phyloP scores from a whole-genome alignment of 2,797 vertebrate species.

The Stomatorhinus walkeri region DNA sequence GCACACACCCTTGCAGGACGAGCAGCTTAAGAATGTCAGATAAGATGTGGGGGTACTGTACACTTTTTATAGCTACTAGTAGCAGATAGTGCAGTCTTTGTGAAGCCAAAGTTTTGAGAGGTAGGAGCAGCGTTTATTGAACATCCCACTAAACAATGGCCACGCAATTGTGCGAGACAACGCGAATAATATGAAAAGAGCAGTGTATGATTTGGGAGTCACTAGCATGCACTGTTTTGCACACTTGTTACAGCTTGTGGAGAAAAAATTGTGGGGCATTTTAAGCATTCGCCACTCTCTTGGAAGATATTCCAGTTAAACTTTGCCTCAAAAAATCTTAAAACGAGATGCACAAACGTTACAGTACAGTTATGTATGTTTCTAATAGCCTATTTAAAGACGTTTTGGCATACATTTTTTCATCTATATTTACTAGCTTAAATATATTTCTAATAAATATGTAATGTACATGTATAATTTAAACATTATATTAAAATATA shows the following conservation, averaged over 20 bases:
- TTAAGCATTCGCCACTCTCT: background rate
- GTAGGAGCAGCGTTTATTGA: background rate
- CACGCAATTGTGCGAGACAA: background rate
- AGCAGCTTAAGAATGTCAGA: too few species aligned
- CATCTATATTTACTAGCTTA: background rate
- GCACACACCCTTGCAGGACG: too few species aligned
- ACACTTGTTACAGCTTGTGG: background rate
- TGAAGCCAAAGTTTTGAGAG: background rate
- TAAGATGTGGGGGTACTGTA: background rate
- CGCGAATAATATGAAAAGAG: background rate
- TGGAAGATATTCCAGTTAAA: background rate
- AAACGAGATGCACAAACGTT: background rate
- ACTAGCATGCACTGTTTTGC: background rate
- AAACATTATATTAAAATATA: background rate
- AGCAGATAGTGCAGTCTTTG: background rate
- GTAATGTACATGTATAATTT: background rate
- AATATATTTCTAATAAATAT: background rate
- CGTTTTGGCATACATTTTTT: background rate
- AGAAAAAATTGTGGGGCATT: background rate
- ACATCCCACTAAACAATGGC: background rate
- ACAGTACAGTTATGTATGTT: background rate
- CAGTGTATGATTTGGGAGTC: background rate
- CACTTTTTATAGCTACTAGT: background rate
- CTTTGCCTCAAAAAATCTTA: background rate
- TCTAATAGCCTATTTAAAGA: background rate